Conservation (phyloP, 2,888 invertebrate genomes). For the Cyclophora albipunctata region DNA sequence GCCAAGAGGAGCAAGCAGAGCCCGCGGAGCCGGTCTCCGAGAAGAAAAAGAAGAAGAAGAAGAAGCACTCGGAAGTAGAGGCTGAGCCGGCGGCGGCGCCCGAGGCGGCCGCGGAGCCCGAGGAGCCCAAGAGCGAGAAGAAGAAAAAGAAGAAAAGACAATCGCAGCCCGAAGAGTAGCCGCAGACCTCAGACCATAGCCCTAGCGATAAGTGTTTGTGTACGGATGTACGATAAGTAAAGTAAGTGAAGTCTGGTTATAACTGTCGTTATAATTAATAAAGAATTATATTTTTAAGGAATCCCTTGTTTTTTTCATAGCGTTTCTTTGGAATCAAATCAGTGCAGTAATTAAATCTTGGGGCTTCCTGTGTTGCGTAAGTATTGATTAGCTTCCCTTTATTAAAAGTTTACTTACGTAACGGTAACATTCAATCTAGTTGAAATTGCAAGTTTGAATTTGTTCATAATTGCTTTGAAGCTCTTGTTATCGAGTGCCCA, state of each 20-base stretch:
- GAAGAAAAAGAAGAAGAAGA: slow-evolving; percentile 73
- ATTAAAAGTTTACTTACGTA: no score
- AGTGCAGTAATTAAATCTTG: no score
- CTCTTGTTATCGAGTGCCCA: no score
- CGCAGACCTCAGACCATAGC: slow-evolving; percentile 14
- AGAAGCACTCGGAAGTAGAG: slow-evolving; percentile 59
- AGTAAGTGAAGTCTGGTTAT: slow-evolving; percentile 6
- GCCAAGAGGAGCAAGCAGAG: slow-evolving; percentile 22
- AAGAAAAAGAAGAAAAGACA: slow-evolving; percentile 62
- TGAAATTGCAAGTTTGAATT: no score
- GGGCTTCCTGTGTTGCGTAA: no score
- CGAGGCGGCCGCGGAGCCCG: slow-evolving; percentile 25
- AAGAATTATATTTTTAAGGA: slow-evolving; percentile 3
- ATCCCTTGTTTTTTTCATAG: slow-evolving; percentile 1
- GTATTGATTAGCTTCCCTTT: no score
- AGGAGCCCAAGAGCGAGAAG: slow-evolving; percentile 53
- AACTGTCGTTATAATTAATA: slow-evolving; percentile 3
- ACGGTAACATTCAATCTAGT: no score
- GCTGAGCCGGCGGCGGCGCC: slow-evolving; percentile 25
- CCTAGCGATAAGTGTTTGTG: slow-evolving; percentile 5
- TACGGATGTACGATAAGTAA: slow-evolving; percentile 4
- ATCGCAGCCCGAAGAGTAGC: slow-evolving; percentile 44
- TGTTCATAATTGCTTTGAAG: no score
- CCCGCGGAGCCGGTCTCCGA: slow-evolving; percentile 42
- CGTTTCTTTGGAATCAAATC: no score